Conservation (phyloP, 2,888 invertebrate species). For the Andrena trimmerana region DNA sequence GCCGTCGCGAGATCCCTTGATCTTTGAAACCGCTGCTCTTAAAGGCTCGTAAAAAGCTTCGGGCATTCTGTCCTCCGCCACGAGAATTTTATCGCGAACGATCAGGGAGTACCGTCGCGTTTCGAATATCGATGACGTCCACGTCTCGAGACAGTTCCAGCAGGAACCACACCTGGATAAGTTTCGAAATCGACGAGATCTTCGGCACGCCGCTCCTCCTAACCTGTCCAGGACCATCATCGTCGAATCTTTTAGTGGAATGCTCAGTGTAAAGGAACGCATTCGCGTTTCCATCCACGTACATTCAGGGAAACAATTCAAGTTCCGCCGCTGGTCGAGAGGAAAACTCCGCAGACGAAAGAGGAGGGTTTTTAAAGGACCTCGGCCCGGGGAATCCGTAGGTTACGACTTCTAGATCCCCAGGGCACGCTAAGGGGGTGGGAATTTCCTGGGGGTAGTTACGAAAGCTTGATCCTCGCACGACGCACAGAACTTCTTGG, state of each 20-base stretch:
- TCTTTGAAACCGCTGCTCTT: constrained; percentile 50
- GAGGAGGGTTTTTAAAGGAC: constrained; percentile 17
- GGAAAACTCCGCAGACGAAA: constrained; percentile 18
- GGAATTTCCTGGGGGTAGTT: constrained; percentile 40
- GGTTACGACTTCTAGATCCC: constrained; percentile 58
- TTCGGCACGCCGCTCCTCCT: background rate
- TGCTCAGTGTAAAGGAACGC: background rate
- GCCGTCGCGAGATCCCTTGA: constrained; percentile 33
- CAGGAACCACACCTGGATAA: constrained; percentile 28
- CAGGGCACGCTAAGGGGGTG: constrained; percentile 9
- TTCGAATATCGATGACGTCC: constrained; percentile 62
- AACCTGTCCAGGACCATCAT: constrained; percentile 5
- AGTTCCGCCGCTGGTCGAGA: background rate
- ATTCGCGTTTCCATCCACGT: background rate
- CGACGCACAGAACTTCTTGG: constrained; percentile 42
- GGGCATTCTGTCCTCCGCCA: constrained; percentile 36
- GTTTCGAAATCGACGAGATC: constrained; percentile 27
- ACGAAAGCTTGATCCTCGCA: constrained; percentile 43
- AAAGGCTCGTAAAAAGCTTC: constrained; percentile 59
- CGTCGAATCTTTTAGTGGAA: background rate
- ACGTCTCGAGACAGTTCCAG: constrained; percentile 26
- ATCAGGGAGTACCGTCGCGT: constrained; percentile 40
- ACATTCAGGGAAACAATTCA: background rate
- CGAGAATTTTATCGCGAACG: constrained; percentile 53
- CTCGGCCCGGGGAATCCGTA: constrained; percentile 26